Evolutionary conservation across 2,888 invertebrate genomes (phyloP).

Genomic region (Lithophane semibrunnea): DNA sequence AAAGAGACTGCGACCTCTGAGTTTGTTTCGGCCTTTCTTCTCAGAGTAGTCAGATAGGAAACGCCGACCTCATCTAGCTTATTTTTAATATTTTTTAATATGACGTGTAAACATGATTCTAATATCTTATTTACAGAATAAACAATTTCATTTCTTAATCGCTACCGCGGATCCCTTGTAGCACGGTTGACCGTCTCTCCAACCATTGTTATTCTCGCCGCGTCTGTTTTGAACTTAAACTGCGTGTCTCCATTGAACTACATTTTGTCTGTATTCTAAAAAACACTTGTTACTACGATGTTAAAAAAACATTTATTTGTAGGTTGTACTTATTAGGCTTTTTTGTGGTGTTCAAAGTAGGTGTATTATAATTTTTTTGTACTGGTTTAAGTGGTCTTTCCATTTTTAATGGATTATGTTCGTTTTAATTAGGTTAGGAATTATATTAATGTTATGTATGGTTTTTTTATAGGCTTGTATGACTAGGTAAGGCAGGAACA

Average conservation of each 20-base stretch:
- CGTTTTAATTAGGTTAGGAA: neutral
- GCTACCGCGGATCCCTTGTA: constrained; percentile 1
- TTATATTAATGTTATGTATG: neutral
- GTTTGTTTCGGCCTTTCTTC: no score
- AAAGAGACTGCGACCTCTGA: no score
- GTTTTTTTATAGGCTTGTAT: no score
- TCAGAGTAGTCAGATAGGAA: no score
- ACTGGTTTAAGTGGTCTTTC: neutral
- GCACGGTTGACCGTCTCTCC: neutral
- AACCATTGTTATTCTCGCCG: constrained; percentile 35
- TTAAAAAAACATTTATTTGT: neutral
- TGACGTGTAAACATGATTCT: no score
- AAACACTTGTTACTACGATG: constrained; percentile 14
- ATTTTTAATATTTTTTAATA: no score
- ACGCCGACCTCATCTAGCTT: no score
- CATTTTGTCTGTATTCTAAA: constrained; percentile 29
- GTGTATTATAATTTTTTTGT: neutral
- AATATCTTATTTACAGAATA: no score
- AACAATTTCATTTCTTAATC: no score
- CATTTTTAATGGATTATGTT: constrained; percentile 12
- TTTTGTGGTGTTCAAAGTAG: neutral
- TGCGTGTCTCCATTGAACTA: constrained; percentile 41
- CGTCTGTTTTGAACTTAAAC: constrained; percentile 51
- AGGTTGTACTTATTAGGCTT: neutral
- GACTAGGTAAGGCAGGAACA: no score